A percentile compares a stretch with the other conserved stretches of the same genome.
Evolutionary conservation across 2,113 vertebrate species (phyloP).

Genomic region (Naja naja): DNA sequence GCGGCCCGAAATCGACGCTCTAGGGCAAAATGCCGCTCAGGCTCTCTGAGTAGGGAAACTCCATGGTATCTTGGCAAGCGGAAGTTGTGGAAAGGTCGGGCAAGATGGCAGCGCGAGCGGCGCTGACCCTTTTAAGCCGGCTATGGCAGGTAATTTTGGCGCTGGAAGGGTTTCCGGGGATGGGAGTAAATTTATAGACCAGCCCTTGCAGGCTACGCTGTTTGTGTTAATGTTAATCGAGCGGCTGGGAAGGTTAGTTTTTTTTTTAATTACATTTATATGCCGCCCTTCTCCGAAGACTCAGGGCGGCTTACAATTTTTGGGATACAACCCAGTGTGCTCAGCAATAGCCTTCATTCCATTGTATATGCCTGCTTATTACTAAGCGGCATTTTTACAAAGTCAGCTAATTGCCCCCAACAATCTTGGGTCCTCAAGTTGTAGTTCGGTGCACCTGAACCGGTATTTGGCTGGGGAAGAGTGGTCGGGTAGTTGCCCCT

Average conservation of each 20-base stretch:
- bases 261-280: too few species aligned
- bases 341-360: too few species aligned
- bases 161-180: neutral
- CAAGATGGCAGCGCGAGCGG: slow-evolving; percentile 59
- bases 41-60: neutral
- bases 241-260: neutral
- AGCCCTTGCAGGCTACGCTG: neutral
- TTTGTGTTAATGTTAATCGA: neutral
- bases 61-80: neutral
- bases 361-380: too few species aligned
- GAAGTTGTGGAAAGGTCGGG: neutral
- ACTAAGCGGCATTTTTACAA: too few species aligned
- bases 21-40: neutral
- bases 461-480: neutral
- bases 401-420: too few species aligned
- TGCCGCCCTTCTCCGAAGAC: too few species aligned
- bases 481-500: neutral
- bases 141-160: slow-evolving; percentile 56
- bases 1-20: neutral
- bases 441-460: neutral
- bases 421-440: too few species aligned
- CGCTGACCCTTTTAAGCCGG: fast-evolving
- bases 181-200: neutral
- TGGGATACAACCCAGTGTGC: too few species aligned
- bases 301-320: too few species aligned